These are phyloP conservation scores for Tenthredo scrophulariae DNA, from an alignment of 2,888 invertebrate genomes.

Conservation along the genomic window DNA sequence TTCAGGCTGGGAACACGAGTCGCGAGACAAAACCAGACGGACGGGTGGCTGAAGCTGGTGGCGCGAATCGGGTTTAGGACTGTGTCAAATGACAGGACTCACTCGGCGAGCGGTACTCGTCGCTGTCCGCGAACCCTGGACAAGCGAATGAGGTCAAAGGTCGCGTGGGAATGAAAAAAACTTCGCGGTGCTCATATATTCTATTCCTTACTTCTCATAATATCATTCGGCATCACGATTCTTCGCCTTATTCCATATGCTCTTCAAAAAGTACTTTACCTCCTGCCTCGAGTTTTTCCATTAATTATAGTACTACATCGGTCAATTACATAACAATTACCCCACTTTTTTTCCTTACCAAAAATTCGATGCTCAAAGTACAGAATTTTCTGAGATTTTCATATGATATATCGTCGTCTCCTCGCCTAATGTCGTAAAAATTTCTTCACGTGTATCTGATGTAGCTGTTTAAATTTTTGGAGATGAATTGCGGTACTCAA, in stretches of 20 bases:
- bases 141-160: slow-evolving; percentile 68
- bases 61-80: slow-evolving; percentile 76
- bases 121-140: slow-evolving; percentile 53
- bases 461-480: background rate
- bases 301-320: background rate
- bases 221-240: background rate
- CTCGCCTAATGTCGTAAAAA: background rate
- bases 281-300: background rate
- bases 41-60: slow-evolving; percentile 66
- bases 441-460: background rate
- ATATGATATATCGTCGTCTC: background rate
- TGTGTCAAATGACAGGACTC: slow-evolving; percentile 76
- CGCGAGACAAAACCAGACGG: slow-evolving; percentile 72
- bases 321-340: background rate
- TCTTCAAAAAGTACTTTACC: background rate
- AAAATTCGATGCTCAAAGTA: background rate
- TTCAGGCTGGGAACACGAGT: slow-evolving; percentile 70
- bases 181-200: slow-evolving; percentile 18
- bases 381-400: background rate
- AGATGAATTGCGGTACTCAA: background rate
- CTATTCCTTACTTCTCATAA: slow-evolving; percentile 23
- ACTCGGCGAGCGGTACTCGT: slow-evolving; percentile 58
- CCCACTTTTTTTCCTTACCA: background rate
- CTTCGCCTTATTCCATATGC: background rate
- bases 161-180: slow-evolving; percentile 71